Percentiles rank a stretch among this genome's conserved stretches.
phyloP scores from a whole-genome alignment of 2,113 vertebrate genomes.

The Leucopternis melanops region DNA sequence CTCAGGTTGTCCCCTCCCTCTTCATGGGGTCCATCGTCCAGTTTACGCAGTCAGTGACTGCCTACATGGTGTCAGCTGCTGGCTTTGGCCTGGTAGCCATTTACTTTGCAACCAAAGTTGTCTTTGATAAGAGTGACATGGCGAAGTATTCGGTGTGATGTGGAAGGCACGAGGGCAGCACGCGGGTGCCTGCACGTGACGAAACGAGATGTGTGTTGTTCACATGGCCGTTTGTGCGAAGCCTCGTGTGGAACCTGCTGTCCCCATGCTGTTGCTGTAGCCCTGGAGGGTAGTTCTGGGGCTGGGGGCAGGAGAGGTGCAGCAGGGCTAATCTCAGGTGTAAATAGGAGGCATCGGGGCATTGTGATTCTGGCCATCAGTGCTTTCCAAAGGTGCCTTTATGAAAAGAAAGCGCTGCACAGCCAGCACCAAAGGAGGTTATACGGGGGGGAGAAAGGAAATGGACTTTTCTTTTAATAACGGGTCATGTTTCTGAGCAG shows the following conservation, averaged over 20 bases:
- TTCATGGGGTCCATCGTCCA: conserved; percentile 83
- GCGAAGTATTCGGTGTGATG: conserved; percentile 52
- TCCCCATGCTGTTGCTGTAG: background rate
- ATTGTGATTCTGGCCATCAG: background rate
- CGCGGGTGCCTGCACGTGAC: background rate
- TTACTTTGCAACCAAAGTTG: conserved; percentile 78
- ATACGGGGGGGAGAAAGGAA: background rate
- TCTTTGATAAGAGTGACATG: conserved; percentile 81
- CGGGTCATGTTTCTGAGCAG: background rate
- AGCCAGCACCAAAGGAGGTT: background rate
- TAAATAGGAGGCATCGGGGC: background rate
- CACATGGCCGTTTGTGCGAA: fast-evolving
- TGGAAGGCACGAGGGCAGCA: background rate
- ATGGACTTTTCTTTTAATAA: background rate
- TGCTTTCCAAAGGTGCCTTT: conserved; percentile 46
- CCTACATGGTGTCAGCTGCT: conserved; percentile 79
- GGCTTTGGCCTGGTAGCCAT: conserved; percentile 79
- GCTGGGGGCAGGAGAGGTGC: background rate
- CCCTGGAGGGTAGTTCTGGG: background rate
- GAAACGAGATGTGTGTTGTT: fast-evolving
- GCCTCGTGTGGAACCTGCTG: background rate
- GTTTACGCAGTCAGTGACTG: conserved; percentile 77
- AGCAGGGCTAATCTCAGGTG: conserved; percentile 41
- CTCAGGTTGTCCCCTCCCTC: conserved; percentile 83
- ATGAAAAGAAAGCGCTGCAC: background rate